Evolutionary conservation across 2,888 invertebrate species (phyloP), one percentile per base, ranked within the genome.

Genomic region (Chaetoderma sp.): DNA sequence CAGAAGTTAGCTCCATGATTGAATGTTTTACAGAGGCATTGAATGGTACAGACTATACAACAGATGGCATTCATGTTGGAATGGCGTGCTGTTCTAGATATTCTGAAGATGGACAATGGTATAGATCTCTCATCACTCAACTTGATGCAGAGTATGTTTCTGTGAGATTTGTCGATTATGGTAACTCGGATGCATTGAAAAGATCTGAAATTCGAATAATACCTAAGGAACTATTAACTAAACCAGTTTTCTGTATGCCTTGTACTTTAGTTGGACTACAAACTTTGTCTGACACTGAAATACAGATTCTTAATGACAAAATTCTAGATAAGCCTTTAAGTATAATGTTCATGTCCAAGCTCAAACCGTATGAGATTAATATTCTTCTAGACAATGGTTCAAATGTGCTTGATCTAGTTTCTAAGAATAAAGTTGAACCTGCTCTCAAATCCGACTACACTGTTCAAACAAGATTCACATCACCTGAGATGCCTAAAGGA

Each of bases 41-140:
- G n/a, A n/a, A n/a, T n/a, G n/a, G n/a, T n/a, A n/a, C n/a, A n/a
- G n/a, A n/a, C n/a, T n/a, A n/a, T n/a, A n/a, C n/a, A n/a, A n/a
- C n/a, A n/a, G n/a, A n/a, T n/a, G n/a, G n/a, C n/a, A n/a, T 32
- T 3, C 21, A 13, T 16, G 16, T 16, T 4, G 21, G 16, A 1
- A 88, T 89, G 78, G 88, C 90, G 0, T 93, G 93, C 77, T 83
- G 91, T 67, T 90, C 91, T 42, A 83, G 89, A 30, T 92, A 89
- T 74, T 85, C 88, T 0, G 89, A 89, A 63, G 92, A 93, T 79
- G 87, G 87, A 0, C 79, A 86, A 18, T 92, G 92, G 93, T 93
- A 93, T 81, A 88, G 94, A 67, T 92, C 88, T 2, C 77, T 88
- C 8, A 88, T 93, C 25, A 77, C 78, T 10, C 88, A 90, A 44